A percentile compares a stretch with the other conserved stretches of the same genome.
Conservation (phyloP, 2,113 vertebrate genomes). For the Aphyosemion australe region DNA sequence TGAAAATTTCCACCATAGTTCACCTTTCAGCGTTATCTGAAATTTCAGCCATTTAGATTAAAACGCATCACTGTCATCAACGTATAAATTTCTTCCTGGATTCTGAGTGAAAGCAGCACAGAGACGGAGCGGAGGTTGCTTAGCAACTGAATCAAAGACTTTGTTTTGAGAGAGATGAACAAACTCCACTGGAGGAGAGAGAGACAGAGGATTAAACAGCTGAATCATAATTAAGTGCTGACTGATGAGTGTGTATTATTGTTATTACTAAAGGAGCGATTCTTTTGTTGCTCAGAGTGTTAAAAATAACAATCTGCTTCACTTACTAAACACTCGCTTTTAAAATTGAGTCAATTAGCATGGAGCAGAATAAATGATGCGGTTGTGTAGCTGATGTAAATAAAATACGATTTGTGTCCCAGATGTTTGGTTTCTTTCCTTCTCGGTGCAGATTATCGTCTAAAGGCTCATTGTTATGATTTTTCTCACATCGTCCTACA, state of each 20-base stretch:
- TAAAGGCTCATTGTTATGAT: no score
- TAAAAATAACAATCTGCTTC: background rate
- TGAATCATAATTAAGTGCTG: slow-evolving; percentile 3
- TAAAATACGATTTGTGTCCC: no score
- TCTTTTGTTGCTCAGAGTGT: background rate
- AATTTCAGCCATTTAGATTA: no score
- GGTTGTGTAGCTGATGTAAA: no score
- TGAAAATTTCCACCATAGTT: no score
- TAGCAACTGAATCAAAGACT: slow-evolving; percentile 73
- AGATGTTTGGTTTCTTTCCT: background rate
- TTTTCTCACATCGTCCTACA: no score
- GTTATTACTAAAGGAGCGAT: background rate
- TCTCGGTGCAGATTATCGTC: background rate
- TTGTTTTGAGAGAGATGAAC: slow-evolving; percentile 24
- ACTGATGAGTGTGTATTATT: slow-evolving; percentile 10
- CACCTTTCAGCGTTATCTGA: no score
- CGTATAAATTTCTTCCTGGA: background rate
- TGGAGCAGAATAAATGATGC: background rate
- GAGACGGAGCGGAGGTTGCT: slow-evolving; percentile 63
- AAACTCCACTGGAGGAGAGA: slow-evolving; percentile 11
- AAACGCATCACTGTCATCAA: no score
- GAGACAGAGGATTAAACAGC: slow-evolving; percentile 6
- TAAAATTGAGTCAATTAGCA: no score
- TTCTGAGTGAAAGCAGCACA: slow-evolving; percentile 41
- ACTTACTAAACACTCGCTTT: no score